Evolutionary conservation across 2,888 invertebrate species (phyloP), one percentile per base, ranked within the genome.

Genomic region (Oxytorus armatus): DNA sequence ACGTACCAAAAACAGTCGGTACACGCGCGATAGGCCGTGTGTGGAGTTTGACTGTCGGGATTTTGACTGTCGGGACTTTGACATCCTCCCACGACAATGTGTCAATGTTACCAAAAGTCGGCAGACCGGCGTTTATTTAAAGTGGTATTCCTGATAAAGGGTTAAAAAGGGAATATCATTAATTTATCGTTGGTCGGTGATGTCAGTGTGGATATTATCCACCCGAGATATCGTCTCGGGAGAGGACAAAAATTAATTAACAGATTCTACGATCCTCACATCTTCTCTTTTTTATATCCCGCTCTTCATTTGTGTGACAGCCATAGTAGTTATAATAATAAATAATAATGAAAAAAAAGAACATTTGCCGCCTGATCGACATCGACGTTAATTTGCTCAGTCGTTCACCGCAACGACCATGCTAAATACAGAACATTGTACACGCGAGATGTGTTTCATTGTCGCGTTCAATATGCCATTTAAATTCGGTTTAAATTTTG

Each of bases 401-500:
- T 59, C 33, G 23, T 49, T 33, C 23, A 14, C 7, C 21, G 70
- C 57, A 59, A 25, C 51, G 51, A 65, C 39, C 4, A 23, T 8
- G 16, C 36, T 70, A 70, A 79, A 79, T 79, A 57, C n/a, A 10
- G 23, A 36, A 44, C 21, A 70, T 74, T 74, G 55, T 74, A 11
- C 36, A 49, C 49, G 10, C 51, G 44, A 42, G 63, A 53, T 59
- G 18, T 21, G 16, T 42, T 47, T 14, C 44, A 66, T 79, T 79
- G 63, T 75, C 39, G 29, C 25, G 14, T 39, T 11, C n/a, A 3
- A 3, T 29, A 39, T 49, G 8, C 63, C 53, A 55, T 63, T 61
- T 16, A 57, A 65, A 66, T 66, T 42, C 36, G 18, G 66, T 70
- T 55, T 70, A 70, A 75, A 66, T 70, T 79, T 75, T 59, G 79